Evolutionary conservation across 2,888 invertebrate genomes (phyloP), one percentile per base, ranked within the genome.

Genomic region (Nephrocerus scutellatus): DNA sequence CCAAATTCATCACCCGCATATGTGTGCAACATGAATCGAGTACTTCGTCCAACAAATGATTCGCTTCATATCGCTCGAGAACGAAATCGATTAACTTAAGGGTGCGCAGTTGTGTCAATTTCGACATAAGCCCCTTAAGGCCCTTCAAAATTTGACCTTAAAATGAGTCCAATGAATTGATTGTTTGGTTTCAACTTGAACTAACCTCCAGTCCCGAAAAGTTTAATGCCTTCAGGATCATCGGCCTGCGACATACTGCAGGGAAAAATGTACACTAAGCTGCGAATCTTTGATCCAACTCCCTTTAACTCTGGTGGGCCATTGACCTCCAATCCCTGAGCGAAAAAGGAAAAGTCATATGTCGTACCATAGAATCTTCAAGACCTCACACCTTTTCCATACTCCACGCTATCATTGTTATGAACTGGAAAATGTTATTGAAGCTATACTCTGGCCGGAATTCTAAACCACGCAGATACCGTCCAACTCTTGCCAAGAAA

Each of bases 351-450:
- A 31, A 9, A 31, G 10, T 18, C 12, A 6, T 15, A 14, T 30
- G 36, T 46, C 44, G 24, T 40, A 37, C n/a, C 7, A 16, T 19
- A 30, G 7, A 12, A 20, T 18, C 10, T 14, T 24, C 10, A 21
- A 7, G 13, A 10, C 10, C 5, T 10, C 4, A 25, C 18, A 70
- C 68, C 54, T 74, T 75, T 50, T 82, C 81, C 1, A 79, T 74
- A 56, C 79, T 85, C 73, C 81, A 82, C 0, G 82, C 76, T n/a
- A 87, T 61, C 71, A 87, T 79, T 40, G 83, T 80, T 76, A 88
- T 82, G 56, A 88, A 88, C 60, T 87, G 86, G 60, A 82, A 86
- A 26, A 88, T 72, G 61, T 87, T 87, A 62, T 83, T 82, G 53
- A 86, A 84, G 60, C 86, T 85, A 41, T 76, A 70, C 71, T 80